Base-by-base conservation (phyloP, 2,113 vertebrate species). In the Orthochromis malagaraziensis region DNA sequence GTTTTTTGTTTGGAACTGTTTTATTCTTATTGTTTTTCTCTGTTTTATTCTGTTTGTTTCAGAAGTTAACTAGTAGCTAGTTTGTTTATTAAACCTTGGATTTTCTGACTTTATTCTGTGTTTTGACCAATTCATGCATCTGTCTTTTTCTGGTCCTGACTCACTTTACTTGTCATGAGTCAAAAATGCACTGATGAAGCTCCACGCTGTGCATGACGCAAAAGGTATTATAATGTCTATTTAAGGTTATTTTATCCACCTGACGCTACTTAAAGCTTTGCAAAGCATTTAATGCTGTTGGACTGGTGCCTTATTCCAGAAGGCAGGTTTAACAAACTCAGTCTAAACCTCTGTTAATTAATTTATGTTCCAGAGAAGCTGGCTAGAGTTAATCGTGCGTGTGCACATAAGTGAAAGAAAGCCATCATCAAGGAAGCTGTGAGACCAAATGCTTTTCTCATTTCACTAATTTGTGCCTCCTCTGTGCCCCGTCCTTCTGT, bases 21-120 rank as follows among this genome's bases (percentile, higher is more conserved):
- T 60, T 8, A 0, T 2, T 7, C 63, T 40, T 8, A 0, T 2
- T 7, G 29, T 57, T 29, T 57, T 58, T 29, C 26, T 58, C 5
- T 58, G 7, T 8, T 63, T 63, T 8, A 0, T 2, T 7, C 63
- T 40, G 1, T 14, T 14, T 40, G 1, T 40, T 21, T 6, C 4
- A 42, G 35, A 42, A 53, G 17, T 53, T 53, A n/a, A 21, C 5
- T 63, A 9, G 26, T 63, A 35, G 17, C 38, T 42, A 42, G 38
- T 9, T 42, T 70, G n/a, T 42, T 70, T 70, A 70, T 70, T 70
- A 24, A 70, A 9, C n/a, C 7, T 16, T 0, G 0, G 7, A 70
- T 16, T 70, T 70, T 21, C 2, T 21, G 11, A 68, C 33, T 9
- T 21, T 40, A 40, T 40, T 68, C 35, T 14, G 11, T 68, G 35